phyloP scores from a whole-genome alignment of 2,888 invertebrate genomes.

The Anoplius nigerrimus region DNA sequence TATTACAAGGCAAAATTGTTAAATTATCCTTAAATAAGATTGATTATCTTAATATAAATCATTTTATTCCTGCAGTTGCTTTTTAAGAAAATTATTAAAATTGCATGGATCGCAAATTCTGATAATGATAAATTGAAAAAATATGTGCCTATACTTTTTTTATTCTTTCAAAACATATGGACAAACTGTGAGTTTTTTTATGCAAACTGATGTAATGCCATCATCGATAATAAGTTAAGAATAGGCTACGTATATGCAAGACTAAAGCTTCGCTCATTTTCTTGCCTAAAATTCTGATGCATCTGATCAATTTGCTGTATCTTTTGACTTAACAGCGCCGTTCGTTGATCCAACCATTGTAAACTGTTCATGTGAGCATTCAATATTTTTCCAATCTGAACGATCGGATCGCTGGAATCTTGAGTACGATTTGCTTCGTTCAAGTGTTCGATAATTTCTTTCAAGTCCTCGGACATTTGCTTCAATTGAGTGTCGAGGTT shows the following conservation, averaged over 20 bases:
- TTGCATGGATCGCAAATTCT: background rate
- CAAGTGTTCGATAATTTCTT: slow-evolving; percentile 95
- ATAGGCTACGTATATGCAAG: slow-evolving; percentile 77
- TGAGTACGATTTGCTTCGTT: slow-evolving; percentile 91
- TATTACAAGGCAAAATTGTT: slow-evolving; percentile 84
- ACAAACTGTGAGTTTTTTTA: background rate
- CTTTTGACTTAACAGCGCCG: slow-evolving; percentile 85
- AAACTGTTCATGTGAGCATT: slow-evolving; percentile 98
- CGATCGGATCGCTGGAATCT: slow-evolving; percentile 91
- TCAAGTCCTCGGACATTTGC: slow-evolving; percentile 95
- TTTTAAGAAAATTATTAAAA: slow-evolving; percentile 28
- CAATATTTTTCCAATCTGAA: slow-evolving; percentile 93
- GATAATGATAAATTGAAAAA: slow-evolving; percentile 34
- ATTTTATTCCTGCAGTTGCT: slow-evolving; percentile 85
- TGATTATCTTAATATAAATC: slow-evolving; percentile 86
- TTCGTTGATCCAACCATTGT: slow-evolving; percentile 94
- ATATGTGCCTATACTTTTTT: slow-evolving; percentile 38
- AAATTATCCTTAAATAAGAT: slow-evolving; percentile 85
- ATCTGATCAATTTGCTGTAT: slow-evolving; percentile 89
- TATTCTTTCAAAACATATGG: slow-evolving; percentile 16
- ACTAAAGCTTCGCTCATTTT: slow-evolving; percentile 83
- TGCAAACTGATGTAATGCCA: background rate
- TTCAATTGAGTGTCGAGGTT: slow-evolving; percentile 93
- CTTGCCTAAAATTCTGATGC: slow-evolving; percentile 85
- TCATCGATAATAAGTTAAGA: too few species aligned